Percentiles rank a stretch among this genome's conserved stretches.
Evolutionary conservation across 2,797 vertebrate species (phyloP).

Genomic region (Brachymystax lenok): DNA sequence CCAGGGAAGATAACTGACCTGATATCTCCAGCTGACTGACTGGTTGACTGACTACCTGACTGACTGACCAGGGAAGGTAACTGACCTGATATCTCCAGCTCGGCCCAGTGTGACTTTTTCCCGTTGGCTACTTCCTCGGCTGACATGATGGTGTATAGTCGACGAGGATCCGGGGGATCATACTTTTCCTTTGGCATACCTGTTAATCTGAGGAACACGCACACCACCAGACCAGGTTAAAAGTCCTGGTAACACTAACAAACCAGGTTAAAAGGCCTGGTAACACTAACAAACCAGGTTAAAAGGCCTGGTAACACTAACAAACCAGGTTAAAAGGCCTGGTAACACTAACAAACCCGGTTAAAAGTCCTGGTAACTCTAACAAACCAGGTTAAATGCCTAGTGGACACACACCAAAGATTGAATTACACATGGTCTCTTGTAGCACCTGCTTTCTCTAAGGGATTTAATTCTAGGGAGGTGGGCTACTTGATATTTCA

Average conservation of each 20-base stretch:
- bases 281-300: no score
- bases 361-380: no score
- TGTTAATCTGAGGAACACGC: conserved; percentile 83
- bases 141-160: conserved; percentile 99
- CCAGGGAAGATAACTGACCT: not conserved
- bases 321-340: no score
- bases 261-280: no score
- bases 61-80: conserved; percentile 21
- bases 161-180: conserved; percentile 98
- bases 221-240: not conserved
- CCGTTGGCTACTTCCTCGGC: conserved; percentile 94
- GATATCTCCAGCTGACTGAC: not conserved
- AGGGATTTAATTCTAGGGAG: not conserved
- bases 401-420: no score
- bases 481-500: not conserved
- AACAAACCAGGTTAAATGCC: no score
- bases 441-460: no score
- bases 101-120: conserved; percentile 97
- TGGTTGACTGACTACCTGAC: not conserved
- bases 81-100: conserved; percentile 92
- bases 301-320: no score
- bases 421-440: no score
- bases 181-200: conserved; percentile 99
- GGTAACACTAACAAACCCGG: no score
- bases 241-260: no score